These are phyloP conservation scores for Pluvialis apricaria DNA, from an alignment of 2,113 vertebrate species.

Conservation along the genomic window DNA sequence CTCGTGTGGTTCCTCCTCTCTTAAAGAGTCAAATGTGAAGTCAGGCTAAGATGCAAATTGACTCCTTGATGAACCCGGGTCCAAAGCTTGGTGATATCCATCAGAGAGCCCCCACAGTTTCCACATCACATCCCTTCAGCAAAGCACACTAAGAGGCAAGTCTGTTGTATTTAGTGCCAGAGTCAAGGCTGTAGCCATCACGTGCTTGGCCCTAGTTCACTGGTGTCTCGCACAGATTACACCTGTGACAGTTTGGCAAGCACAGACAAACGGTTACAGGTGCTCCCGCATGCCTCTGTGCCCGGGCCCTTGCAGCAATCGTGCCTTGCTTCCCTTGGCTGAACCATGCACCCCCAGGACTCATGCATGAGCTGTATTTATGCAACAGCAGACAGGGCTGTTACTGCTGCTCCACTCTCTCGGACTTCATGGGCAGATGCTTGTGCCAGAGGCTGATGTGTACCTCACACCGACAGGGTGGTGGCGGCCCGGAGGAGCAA, in stretches of 20 bases:
- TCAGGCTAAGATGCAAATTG: background rate
- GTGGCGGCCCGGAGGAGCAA: background rate
- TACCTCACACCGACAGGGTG: too few species aligned
- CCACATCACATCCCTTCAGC: background rate
- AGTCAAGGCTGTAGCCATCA: background rate
- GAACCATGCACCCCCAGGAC: background rate
- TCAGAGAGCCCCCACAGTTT: background rate
- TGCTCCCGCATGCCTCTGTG: accelerated
- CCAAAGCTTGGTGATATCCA: background rate
- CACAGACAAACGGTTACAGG: background rate
- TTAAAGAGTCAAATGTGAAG: background rate
- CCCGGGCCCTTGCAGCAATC: background rate
- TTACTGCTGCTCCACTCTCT: background rate
- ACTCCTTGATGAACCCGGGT: background rate
- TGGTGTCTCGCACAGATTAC: background rate
- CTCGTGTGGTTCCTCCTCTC: background rate
- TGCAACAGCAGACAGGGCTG: background rate
- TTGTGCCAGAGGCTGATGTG: background rate
- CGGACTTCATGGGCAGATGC: background rate
- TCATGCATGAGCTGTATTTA: background rate
- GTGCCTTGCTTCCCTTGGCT: background rate
- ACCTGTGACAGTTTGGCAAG: background rate
- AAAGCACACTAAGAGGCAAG: background rate
- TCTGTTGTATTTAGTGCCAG: background rate
- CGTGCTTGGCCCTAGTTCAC: too few species aligned